Base-by-base conservation (phyloP, 2,888 invertebrate genomes). In the Balanococcus diminutus region DNA sequence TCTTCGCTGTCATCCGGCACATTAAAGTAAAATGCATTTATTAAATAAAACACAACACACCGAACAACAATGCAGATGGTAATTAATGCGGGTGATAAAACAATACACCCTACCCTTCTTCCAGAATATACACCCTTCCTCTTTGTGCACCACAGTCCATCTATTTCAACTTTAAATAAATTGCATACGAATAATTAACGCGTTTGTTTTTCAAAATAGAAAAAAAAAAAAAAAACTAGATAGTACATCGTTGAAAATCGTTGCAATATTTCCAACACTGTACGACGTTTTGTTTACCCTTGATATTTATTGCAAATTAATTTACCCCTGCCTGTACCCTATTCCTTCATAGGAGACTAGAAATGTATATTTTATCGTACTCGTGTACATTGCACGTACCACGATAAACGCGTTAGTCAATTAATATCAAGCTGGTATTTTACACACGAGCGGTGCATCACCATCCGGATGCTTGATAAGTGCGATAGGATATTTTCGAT, bases 1-100 rank as follows among this genome's bases (percentile, higher is more conserved):
- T 8, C 81, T 81, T 81, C 42, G 46, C 28, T 75, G 75, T 75
- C 75, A 75, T 75, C 75, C n/a, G 32, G 32, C 75, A 19, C 32
- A 75, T 75, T 75, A 75, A 32, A 75, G 32, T 75, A 32, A 75
- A 32, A 75, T 75, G 75, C 75, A 75, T 75, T 75, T 75, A 75
- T 75, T 75, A 75, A 75, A 75, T 75, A 75, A 75, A 75, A 75
- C 75, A 75, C 32, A 75, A 75, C 75, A 75, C 32, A 31, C 32
- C 75, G n/a, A 32, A 75, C 31, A 32, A 75, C 75, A 75, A 75
- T 75, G 75, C 75, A 75, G 75, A 75, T 75, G 75, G 32, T 75
- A 75, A 75, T 75, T 75, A 75, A 75, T 75, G 32, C 75, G 32
- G 32, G 75, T 32, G 32, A 32, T 32, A 75, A 75, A 32, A 75